Conservation (phyloP, 2,113 vertebrate species). For the Chrysochloris asiatica region DNA sequence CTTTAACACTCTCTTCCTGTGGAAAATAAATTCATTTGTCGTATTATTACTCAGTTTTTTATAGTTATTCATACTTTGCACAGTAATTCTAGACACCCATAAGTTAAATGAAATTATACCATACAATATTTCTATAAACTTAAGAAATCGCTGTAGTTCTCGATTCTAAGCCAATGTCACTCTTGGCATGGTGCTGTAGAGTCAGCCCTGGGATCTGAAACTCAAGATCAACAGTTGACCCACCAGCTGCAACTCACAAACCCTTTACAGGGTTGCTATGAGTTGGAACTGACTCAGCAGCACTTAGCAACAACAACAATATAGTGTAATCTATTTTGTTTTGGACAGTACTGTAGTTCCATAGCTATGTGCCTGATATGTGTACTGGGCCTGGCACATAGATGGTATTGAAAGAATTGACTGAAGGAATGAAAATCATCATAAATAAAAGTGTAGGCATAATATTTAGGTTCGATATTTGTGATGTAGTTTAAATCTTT, state of each 20-base stretch:
- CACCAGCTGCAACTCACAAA: no score
- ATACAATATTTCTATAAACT: neutral
- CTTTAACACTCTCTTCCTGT: conserved; percentile 66
- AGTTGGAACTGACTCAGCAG: no score
- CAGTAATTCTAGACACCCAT: neutral
- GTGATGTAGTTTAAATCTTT: neutral
- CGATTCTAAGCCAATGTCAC: no score
- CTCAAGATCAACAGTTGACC: no score
- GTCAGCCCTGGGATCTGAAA: no score
- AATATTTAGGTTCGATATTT: accelerated
- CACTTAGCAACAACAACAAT: no score
- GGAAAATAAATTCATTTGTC: conserved; percentile 39
- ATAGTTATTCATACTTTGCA: neutral
- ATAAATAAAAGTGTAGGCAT: no score
- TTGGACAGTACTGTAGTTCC: neutral
- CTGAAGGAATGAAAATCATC: neutral
- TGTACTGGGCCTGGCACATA: neutral
- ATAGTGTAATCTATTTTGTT: neutral
- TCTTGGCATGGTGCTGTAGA: no score
- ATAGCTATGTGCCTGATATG: neutral
- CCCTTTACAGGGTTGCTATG: no score
- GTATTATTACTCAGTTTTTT: neutral
- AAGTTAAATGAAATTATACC: neutral
- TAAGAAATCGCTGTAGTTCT: neutral
- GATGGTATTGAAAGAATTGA: neutral